These are phyloP conservation scores for Galerucella nymphaeae DNA, from an alignment of 2,888 invertebrate species.

Conservation along the genomic window DNA sequence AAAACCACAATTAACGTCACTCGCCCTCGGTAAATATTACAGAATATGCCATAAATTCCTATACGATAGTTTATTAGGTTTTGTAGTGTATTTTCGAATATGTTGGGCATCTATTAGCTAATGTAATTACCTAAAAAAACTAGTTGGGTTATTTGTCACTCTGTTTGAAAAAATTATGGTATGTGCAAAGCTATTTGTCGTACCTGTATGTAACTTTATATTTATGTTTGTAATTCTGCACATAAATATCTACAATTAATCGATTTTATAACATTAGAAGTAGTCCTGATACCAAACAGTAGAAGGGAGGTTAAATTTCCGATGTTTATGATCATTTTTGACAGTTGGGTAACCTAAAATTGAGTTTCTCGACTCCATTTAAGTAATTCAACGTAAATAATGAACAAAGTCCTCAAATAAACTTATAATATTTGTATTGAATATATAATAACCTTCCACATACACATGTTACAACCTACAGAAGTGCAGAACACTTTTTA, in stretches of 20 bases:
- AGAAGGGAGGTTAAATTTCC: too few relatives aligned
- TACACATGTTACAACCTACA: constrained; percentile 5
- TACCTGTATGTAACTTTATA: background rate
- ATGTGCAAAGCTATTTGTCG: background rate
- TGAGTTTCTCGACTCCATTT: too few relatives aligned
- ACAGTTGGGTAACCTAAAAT: too few relatives aligned
- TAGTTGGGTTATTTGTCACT: constrained; percentile 24
- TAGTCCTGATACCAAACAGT: too few relatives aligned
- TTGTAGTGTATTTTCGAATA: constrained; percentile 23
- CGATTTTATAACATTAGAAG: background rate
- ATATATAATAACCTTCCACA: constrained; percentile 4
- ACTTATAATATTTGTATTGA: background rate
- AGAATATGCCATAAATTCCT: constrained; percentile 52
- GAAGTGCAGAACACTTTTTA: constrained; percentile 40
- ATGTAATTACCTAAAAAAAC: constrained; percentile 28
- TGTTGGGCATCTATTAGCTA: constrained; percentile 30
- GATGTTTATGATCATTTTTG: too few relatives aligned
- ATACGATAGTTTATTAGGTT: constrained; percentile 44
- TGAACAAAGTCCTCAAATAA: too few relatives aligned
- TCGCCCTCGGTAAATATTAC: constrained; percentile 53
- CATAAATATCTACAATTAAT: background rate
- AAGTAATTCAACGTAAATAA: too few relatives aligned
- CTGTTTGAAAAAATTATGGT: constrained; percentile 10
- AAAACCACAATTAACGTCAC: constrained; percentile 52
- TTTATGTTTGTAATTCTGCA: constrained; percentile 7